Percentiles rank a stretch among this genome's conserved stretches.
These are phyloP conservation scores for Onychostruthus taczanowskii DNA, from an alignment of 2,113 vertebrate genomes.

Conservation along the genomic window DNA sequence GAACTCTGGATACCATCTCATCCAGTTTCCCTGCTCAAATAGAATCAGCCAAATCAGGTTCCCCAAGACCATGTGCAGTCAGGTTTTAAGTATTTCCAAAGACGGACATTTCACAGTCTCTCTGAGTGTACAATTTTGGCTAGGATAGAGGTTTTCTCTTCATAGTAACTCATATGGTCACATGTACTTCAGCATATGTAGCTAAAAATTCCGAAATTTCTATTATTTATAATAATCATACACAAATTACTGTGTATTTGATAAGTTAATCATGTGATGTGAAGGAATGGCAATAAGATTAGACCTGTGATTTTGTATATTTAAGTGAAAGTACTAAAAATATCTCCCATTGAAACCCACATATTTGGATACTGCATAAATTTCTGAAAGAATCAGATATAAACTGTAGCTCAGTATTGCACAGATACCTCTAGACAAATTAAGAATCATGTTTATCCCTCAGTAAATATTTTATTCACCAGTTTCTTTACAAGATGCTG, in stretches of 20 bases:
- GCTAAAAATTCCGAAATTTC: not conserved
- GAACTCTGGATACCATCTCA: not conserved
- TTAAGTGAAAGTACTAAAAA: not conserved
- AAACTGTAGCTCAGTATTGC: not conserved
- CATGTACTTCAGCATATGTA: not conserved
- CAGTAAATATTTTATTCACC: not conserved
- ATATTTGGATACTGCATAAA: not conserved
- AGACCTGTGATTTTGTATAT: not conserved
- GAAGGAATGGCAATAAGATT: not conserved
- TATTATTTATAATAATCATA: not conserved
- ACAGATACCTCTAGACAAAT: not conserved
- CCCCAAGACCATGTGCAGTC: not conserved
- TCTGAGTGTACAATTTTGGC: not conserved
- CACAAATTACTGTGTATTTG: rapidly evolving
- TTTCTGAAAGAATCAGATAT: not conserved
- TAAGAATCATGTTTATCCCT: not conserved
- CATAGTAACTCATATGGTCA: not conserved
- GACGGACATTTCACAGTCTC: not conserved
- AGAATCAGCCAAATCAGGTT: not conserved
- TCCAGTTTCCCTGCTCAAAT: not conserved
- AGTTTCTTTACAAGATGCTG: not conserved
- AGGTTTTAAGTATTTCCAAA: not conserved
- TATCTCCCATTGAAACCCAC: not conserved
- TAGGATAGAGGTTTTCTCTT: not conserved
- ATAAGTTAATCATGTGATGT: not conserved